Conservation (phyloP, 2,797 vertebrate genomes). For the Coilia nasus region DNA sequence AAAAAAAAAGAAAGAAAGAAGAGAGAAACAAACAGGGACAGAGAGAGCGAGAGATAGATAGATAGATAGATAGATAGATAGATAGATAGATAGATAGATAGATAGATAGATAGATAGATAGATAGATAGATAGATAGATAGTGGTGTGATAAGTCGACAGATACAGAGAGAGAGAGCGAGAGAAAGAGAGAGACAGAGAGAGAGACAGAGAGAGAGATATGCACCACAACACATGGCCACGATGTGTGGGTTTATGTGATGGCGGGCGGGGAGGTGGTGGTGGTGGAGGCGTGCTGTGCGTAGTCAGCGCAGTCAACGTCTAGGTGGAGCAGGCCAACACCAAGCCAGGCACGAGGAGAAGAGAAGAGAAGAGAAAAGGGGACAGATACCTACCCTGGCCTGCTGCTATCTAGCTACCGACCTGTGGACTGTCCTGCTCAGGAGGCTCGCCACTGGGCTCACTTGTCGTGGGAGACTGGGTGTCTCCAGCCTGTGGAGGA, state of each 20-base stretch:
- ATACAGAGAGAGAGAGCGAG: slow-evolving; percentile 12
- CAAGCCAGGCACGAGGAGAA: slow-evolving; percentile 16
- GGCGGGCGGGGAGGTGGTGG: slow-evolving; percentile 37
- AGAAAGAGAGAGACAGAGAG: slow-evolving; percentile 18
- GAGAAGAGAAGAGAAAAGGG: slow-evolving; percentile 69
- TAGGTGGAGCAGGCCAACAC: slow-evolving; percentile 56
- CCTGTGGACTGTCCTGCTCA: slow-evolving; percentile 95
- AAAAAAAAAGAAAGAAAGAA: background rate
- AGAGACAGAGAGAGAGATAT: slow-evolving; percentile 22
- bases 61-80: slow-evolving; percentile 23
- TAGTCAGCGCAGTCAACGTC: slow-evolving; percentile 39
- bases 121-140: background rate
- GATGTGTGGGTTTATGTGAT: slow-evolving; percentile 45
- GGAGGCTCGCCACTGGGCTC: slow-evolving; percentile 91
- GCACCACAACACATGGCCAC: slow-evolving; percentile 49
- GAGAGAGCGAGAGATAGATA: background rate
- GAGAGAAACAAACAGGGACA: background rate
- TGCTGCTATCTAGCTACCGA: slow-evolving; percentile 98
- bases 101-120: background rate
- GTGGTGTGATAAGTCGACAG: no score
- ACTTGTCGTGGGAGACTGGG: slow-evolving; percentile 95
- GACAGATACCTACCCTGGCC: slow-evolving; percentile 95
- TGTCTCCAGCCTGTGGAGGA: slow-evolving; percentile 88
- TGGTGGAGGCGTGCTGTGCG: slow-evolving; percentile 49
- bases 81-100: slow-evolving; percentile 3